phyloP scores from a whole-genome alignment of 92 coral and sea anemone genomes.

The Actinernus sp. region DNA sequence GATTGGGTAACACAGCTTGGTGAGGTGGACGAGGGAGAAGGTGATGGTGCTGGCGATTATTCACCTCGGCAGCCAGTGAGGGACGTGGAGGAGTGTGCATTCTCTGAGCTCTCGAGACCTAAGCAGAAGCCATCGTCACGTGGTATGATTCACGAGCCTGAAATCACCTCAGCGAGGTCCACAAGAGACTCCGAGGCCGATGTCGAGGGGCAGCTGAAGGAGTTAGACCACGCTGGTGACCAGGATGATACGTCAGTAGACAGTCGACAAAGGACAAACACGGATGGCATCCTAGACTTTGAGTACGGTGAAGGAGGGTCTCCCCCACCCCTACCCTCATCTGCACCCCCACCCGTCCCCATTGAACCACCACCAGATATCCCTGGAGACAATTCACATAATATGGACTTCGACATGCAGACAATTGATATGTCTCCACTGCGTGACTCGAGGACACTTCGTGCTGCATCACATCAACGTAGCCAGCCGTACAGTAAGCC shows the following conservation, averaged over 20 bases:
- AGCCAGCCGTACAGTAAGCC: constrained; percentile 38
- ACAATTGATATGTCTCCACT: constrained; percentile 77
- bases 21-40: neutral
- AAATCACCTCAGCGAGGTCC: constrained; percentile 9
- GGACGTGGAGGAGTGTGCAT: constrained; percentile 14
- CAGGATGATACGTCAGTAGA: neutral
- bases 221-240: constrained; percentile 4
- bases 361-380: constrained; percentile 77
- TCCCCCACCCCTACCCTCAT: constrained; percentile 79
- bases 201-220: constrained; percentile 10
- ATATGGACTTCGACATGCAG: constrained; percentile 13
- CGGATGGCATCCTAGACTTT: constrained; percentile 25
- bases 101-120: too few relatives aligned
- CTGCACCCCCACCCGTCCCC: constrained; percentile 85
- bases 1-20: constrained; percentile 26
- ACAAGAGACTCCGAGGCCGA: constrained; percentile 12
- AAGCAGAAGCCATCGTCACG: too few relatives aligned
- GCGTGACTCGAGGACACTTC: constrained; percentile 70
- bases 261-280: constrained; percentile 12
- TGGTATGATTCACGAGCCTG: constrained; percentile 14
- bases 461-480: constrained; percentile 69
- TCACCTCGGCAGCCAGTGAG: constrained; percentile 3
- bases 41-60: neutral
- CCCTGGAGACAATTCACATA: constrained; percentile 50
- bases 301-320: constrained; percentile 41